Evolutionary conservation across 2,888 invertebrate genomes (phyloP).

Genomic region (Idaea aversata): DNA sequence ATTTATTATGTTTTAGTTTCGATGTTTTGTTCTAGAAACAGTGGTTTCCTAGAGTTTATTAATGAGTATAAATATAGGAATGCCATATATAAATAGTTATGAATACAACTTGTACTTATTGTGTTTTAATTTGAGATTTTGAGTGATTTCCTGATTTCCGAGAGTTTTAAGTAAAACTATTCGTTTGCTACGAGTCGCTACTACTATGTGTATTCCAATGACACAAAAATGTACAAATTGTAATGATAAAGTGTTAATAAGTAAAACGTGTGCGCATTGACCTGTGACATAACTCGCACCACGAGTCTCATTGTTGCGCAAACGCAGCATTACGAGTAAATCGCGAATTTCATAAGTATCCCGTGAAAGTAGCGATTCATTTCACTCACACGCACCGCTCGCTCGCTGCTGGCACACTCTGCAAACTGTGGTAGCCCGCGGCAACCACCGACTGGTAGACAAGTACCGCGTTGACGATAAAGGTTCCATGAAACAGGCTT

Average conservation of each 20-base stretch:
- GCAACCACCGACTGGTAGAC: constrained; percentile 10
- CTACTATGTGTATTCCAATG: background rate
- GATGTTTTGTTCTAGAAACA: no score
- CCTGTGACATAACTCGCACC: constrained; percentile 37
- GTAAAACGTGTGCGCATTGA: constrained; percentile 33
- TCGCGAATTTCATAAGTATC: constrained; percentile 72
- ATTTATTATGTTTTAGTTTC: no score
- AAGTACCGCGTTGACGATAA: constrained; percentile 25
- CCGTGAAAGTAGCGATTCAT: constrained; percentile 69
- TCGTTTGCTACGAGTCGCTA: background rate
- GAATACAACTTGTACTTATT: no score
- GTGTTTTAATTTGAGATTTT: no score
- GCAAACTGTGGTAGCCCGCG: constrained; percentile 13
- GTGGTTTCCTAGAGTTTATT: no score
- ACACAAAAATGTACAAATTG: background rate
- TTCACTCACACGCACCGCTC: constrained; percentile 49
- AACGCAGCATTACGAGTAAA: constrained; percentile 55
- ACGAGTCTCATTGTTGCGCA: constrained; percentile 36
- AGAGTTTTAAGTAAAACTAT: background rate
- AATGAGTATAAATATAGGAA: no score
- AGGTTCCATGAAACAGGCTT: constrained; percentile 44
- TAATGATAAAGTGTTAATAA: constrained; percentile 5
- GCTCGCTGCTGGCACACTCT: constrained; percentile 8
- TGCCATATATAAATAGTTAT: no score
- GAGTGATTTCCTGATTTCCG: no score